Base-by-base conservation (phyloP, 2,888 invertebrate species). In the Chydorus sphaericus region DNA sequence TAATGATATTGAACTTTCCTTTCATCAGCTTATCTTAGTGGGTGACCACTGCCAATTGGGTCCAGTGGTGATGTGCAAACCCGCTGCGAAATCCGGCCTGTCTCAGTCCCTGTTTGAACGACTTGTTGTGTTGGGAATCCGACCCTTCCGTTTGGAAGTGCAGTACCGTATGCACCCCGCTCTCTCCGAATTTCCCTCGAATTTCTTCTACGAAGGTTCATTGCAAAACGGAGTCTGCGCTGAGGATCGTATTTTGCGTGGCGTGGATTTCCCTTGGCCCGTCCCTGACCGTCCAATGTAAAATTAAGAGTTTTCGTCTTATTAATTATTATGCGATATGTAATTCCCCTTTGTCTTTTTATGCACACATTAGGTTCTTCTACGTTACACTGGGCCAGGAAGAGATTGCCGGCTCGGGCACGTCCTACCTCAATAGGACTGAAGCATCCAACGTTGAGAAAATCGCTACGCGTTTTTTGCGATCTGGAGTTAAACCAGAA, bases 81-180 rank as follows among this genome's bases (percentile, higher is more conserved):
- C 96, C 69, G 97, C 98, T 0, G 93, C 96, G 0, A 80, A 89
- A 55, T 97, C 98, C 1, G 98, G 98, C 1, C 78, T 99, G 23
- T 91, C 91, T 0, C 97, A 97, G 70, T 94, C 94, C 54, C 76
- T 98, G 59, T 98, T 99, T 70, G 98, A 98, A 69, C 79, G 98
- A 5, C 76, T 99, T 1, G 97, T 99, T 0, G 93, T 98, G 0
- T 77, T 98, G 6, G 97, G 97, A 8, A 97, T 96, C 63, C 78
- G 96, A 28, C 98, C 98, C 0, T 93, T 97, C 71, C 82, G 97
- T 0, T 77, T 98, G 38, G 96, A 97, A 70, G 92, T 93, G 0
- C 98, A 98, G 68, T 98, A 99, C 70, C 83, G 98, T 53, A 99
- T 98, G 98, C 98, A 98, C 68, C 98, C 98, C 0, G 92, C 93